Base-by-base conservation (phyloP, 1,140 invertebrate genomes). In the Calliopsis andreniformis region DNA sequence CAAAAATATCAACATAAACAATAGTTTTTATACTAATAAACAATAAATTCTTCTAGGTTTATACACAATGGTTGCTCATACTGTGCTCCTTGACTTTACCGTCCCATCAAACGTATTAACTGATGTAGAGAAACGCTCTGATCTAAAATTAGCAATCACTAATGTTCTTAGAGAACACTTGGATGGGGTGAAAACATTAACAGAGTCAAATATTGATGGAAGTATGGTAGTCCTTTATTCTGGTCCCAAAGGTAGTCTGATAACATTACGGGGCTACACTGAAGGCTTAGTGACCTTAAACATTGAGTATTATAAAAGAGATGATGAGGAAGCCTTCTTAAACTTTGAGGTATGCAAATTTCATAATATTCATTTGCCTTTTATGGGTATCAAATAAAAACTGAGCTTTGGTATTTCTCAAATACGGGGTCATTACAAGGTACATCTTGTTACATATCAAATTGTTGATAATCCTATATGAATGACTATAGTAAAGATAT, bases 1-100 rank as follows among this genome's bases (percentile, higher is more conserved):
- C 16, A 39, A 5, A 39, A 35, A 7, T 18, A n/a, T 51, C 18
- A 25, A 53, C n/a, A 45, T 32, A 70, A 7, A 56, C 16, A 28
- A 28, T 30, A 58, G 18, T 39, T 39, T 25, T 53, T 25, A 8
- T 39, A 61, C 1, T 72, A 72, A 35, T 55, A 39, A 28, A 1
- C 14, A 16, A 53, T 49, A 18, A 73, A 58, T 59, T 39, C 25
- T 76, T 76, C 59, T 30, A 76, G 72, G 32, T 78, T 23, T 67
- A 83, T 79, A 67, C 72, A 78, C 51, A 39, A 97, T 97, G 96
- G 94, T 96, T 82, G 96, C 95, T n/a, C 95, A 97, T 89, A 96
- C 96, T 49, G 94, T 97, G 83, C 91, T 97, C 47, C 90, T 97
- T 76, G 96, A 97, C 93, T 97, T 97, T 87, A 94, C 95, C 4